Conservation (phyloP, 2,888 invertebrate genomes). For the Cryptus viduatorius region DNA sequence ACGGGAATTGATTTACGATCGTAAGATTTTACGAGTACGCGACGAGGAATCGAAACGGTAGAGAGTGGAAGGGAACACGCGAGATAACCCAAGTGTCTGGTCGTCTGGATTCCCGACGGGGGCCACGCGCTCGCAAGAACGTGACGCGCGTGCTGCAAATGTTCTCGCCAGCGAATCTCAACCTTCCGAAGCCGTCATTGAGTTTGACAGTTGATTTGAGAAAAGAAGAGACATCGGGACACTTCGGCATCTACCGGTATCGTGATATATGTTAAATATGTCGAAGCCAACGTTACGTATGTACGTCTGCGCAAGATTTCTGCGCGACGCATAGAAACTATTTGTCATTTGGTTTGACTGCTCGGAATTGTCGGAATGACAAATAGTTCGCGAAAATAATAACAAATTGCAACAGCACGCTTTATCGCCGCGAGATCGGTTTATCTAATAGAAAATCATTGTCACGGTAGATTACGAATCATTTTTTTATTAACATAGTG, state of each 20-base stretch:
- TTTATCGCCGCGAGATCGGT: constrained; percentile 25
- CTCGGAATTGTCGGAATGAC: constrained; percentile 64
- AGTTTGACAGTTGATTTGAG: constrained; percentile 72
- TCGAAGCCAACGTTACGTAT: constrained; percentile 46
- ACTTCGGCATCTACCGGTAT: background rate
- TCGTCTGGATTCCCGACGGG: constrained; percentile 31
- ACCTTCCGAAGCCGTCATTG: constrained; percentile 35
- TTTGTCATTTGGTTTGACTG: constrained; percentile 63
- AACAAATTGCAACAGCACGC: constrained; percentile 59
- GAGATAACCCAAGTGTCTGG: constrained; percentile 3
- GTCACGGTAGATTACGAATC: background rate
- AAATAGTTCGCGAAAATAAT: constrained; percentile 62
- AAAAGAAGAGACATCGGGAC: constrained; percentile 71
- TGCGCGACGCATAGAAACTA: constrained; percentile 50
- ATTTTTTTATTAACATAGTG: background rate
- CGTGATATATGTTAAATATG: background rate
- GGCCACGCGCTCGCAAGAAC: constrained; percentile 47
- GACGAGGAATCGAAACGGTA: constrained; percentile 60
- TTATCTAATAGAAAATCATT: background rate
- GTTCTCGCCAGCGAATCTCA: constrained; percentile 34
- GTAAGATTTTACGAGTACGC: constrained; percentile 69
- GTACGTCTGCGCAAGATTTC: constrained; percentile 56
- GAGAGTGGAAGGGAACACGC: constrained; percentile 27
- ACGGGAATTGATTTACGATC: constrained; percentile 63
- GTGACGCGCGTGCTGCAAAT: constrained; percentile 45